Conservation (phyloP, 1,140 invertebrate genomes). For the Pemphigus obesinymphae region DNA sequence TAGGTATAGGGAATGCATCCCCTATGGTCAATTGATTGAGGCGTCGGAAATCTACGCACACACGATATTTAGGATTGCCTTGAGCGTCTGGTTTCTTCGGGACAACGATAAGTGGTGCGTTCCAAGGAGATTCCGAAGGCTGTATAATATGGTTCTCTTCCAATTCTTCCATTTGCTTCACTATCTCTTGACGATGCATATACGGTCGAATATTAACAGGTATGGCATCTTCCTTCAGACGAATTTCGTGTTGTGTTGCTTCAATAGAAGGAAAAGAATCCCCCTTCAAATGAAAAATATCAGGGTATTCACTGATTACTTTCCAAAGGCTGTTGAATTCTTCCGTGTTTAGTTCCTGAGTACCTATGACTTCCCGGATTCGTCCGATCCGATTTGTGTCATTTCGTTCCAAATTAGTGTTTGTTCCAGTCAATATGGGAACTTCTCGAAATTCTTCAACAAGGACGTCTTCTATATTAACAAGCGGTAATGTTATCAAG, state of each 20-base stretch:
- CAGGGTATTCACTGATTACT: not conserved
- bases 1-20: constrained; percentile 55
- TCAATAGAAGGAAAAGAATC: constrained; percentile 21
- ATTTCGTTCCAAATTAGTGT: not conserved
- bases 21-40: constrained; percentile 49
- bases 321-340: too few relatives aligned
- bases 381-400: too few relatives aligned
- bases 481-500: too few relatives aligned
- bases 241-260: constrained; percentile 35
- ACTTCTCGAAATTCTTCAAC: too few relatives aligned
- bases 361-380: too few relatives aligned
- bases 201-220: constrained; percentile 48
- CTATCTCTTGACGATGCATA: constrained; percentile 27
- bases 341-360: too few relatives aligned
- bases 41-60: constrained; percentile 50
- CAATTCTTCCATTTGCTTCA: too few relatives aligned
- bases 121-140: constrained; percentile 27
- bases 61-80: constrained; percentile 48
- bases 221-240: constrained; percentile 25
- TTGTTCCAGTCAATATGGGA: not conserved
- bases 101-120: constrained; percentile 24
- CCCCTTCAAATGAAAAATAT: constrained; percentile 10
- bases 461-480: too few relatives aligned
- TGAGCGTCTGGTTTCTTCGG: constrained; percentile 34
- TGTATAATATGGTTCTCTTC: too few relatives aligned